These are phyloP conservation scores for Drosophila anceps DNA, from an alignment of 2,888 invertebrate genomes.

Conservation along the genomic window DNA sequence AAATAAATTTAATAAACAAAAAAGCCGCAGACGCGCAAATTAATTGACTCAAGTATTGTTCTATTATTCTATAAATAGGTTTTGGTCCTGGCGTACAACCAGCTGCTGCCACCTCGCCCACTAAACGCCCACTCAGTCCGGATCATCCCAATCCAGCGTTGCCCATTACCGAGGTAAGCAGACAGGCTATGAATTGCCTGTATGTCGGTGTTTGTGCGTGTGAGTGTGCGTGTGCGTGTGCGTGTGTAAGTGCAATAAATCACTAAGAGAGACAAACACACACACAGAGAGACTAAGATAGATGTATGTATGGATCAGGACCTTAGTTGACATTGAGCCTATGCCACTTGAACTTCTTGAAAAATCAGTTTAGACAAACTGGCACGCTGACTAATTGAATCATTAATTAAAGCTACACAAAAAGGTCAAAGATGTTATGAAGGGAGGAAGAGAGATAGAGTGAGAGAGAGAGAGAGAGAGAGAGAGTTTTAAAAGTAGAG, in stretches of 20 bases:
- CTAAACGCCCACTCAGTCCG: conserved; percentile 87
- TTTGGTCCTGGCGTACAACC: conserved; percentile 86
- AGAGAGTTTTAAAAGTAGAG: neutral
- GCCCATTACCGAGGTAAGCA: conserved; percentile 88
- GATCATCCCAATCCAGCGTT: conserved; percentile 89
- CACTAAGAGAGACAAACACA: conserved; percentile 13
- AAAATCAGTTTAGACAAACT: conserved; percentile 54
- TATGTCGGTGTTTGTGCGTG: conserved; percentile 3
- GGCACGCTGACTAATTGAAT: conserved; percentile 25
- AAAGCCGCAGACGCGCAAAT: conserved; percentile 13
- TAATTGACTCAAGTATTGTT: conserved; percentile 7
- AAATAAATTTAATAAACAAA: neutral
- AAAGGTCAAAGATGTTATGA: conserved; percentile 8
- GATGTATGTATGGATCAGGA: neutral
- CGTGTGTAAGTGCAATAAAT: conserved; percentile 31
- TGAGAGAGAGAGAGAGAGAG: neutral
- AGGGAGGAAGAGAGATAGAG: neutral
- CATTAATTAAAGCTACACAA: conserved; percentile 41
- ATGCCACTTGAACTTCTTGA: conserved; percentile 24
- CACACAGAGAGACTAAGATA: conserved; percentile 6
- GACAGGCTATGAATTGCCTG: neutral
- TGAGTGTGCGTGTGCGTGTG: neutral
- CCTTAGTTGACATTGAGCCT: conserved; percentile 30
- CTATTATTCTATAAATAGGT: conserved; percentile 80
- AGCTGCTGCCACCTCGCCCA: conserved; percentile 86